Percentiles rank a stretch among this genome's conserved stretches.
phyloP scores from a whole-genome alignment of 2,888 invertebrate genomes.

The Cantharis rufa region DNA sequence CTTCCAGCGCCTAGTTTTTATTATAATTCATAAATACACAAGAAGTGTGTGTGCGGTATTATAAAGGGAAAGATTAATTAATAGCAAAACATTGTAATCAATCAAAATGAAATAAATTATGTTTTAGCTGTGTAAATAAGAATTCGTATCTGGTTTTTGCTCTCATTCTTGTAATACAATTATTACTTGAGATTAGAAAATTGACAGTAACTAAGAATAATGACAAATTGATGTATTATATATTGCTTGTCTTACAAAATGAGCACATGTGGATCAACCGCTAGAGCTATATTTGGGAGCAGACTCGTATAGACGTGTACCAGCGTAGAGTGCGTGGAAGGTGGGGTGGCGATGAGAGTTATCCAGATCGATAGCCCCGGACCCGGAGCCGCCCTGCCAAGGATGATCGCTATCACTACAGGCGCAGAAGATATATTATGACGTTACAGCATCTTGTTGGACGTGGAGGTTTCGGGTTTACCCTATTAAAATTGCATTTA shows the following conservation, averaged over 20 bases:
- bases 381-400: slow-evolving; percentile 39
- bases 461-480: slow-evolving; percentile 5
- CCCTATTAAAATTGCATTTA: not conserved
- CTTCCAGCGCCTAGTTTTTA: not conserved
- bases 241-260: slow-evolving; percentile 19
- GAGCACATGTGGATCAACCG: slow-evolving; percentile 25
- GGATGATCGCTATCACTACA: slow-evolving; percentile 41
- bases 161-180: slow-evolving; percentile 1
- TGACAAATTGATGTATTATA: slow-evolving; percentile 19
- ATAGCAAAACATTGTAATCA: not conserved
- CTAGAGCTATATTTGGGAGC: slow-evolving; percentile 10
- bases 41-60: not conserved
- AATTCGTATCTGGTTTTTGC: not conserved
- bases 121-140: not conserved
- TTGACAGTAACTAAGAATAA: slow-evolving; percentile 8
- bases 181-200: slow-evolving; percentile 5
- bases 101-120: not conserved
- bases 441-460: slow-evolving; percentile 31
- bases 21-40: not conserved
- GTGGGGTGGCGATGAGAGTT: slow-evolving; percentile 33
- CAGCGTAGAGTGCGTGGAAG: slow-evolving; percentile 25
- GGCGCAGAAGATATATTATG: slow-evolving; percentile 41
- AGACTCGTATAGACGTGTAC: slow-evolving; percentile 6
- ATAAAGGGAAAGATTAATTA: not conserved
- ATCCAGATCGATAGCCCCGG: slow-evolving; percentile 34